Evolutionary conservation across 2,797 vertebrate genomes (phyloP), one percentile per base, ranked within the genome.

Genomic region (Notolabrus celidotus): DNA sequence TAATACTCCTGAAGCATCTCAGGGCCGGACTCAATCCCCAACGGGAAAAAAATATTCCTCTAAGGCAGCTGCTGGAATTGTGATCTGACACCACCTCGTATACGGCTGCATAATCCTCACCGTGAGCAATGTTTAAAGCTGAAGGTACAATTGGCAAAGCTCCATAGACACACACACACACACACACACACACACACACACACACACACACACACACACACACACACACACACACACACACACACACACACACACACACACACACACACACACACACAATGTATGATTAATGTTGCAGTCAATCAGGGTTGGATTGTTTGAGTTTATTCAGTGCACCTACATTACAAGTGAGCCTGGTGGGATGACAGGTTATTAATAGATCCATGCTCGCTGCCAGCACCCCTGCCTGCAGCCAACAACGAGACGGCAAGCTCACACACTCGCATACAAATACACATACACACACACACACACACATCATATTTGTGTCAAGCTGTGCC

Each of bases 281-380:
- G 62, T 8, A 0, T 53, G 22, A 67, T 73, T 65, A n/a, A 50
- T 46, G 22, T 74, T 67, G 4, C n/a, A 34, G 42, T 77, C 47
- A 45, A 41, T 74, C 15, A 68, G n/a, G 41, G n/a, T 62, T 41
- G 56, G 20, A 60, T 19, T 39, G 49, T 69, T 82, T 33, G 29
- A 62, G 20, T 53, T 74, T 71, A 67, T 74, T 68, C 38, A 68
- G 38, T 62, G 49, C 55, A 71, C 53, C 61, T 63, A 10, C 55
- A 74, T 82, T 47, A 68, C 19, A 57, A 81, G 39, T 64, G 41
- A 74, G 66, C 69, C 58, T 46, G 27, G 71, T 74, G 62, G 65
- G 84, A 86, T 82, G 57, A 67, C 63, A 57, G 62, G 67, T 74
- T 90, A 90, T 89, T 90, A 86, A 88, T 90, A 90, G 85, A 84